phyloP scores from a whole-genome alignment of 2,888 invertebrate species.

The Crioceris asparagi region DNA sequence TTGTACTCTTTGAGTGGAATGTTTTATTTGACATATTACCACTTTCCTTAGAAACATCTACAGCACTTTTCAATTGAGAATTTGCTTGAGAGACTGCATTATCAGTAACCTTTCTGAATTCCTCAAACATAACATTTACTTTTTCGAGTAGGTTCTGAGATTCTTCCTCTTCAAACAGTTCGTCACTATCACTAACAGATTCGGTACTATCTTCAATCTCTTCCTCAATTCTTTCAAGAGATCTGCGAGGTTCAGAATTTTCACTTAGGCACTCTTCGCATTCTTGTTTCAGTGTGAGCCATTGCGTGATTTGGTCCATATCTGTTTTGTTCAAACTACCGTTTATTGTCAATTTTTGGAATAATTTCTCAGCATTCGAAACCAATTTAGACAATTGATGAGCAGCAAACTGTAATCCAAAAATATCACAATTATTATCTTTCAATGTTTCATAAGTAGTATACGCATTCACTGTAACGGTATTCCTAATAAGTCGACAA shows the following conservation, averaged over 20 bases:
- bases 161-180: constrained; percentile 44
- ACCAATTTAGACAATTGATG: constrained; percentile 74
- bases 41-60: too few relatives aligned
- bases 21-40: too few relatives aligned
- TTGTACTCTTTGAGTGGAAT: constrained; percentile 30
- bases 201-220: constrained; percentile 31
- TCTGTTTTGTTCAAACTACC: constrained; percentile 61
- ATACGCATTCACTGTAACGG: constrained; percentile 59
- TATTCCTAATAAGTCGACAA: constrained; percentile 57
- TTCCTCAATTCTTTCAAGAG: constrained; percentile 46
- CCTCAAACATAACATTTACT: constrained; percentile 59
- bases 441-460: constrained; percentile 28
- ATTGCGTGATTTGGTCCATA: constrained; percentile 67
- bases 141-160: constrained; percentile 58
- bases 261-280: constrained; percentile 71
- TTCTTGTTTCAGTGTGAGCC: constrained; percentile 78
- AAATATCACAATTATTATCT: constrained; percentile 41
- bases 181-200: constrained; percentile 26
- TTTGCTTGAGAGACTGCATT: constrained; percentile 39
- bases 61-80: not conserved
- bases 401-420: constrained; percentile 73
- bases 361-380: constrained; percentile 74
- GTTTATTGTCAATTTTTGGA: constrained; percentile 60
- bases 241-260: constrained; percentile 41
- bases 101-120: constrained; percentile 61